Percentiles rank a stretch among this genome's conserved stretches.
Conservation (phyloP, 1,140 invertebrate species). For the Trichonephila clavipes region DNA sequence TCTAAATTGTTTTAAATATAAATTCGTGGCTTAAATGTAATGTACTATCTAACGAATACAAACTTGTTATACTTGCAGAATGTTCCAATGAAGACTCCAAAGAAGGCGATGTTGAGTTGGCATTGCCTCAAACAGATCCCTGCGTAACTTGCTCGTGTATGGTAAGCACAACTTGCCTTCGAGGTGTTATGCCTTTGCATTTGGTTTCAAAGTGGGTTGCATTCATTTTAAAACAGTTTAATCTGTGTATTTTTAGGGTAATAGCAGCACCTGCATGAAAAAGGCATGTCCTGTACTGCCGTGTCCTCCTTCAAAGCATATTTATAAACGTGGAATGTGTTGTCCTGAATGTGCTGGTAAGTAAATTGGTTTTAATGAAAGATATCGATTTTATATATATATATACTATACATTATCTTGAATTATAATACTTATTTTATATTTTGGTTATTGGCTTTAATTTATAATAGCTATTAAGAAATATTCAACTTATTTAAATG, state of each 20-base stretch:
- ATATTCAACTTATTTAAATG: not conserved
- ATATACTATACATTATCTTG: not conserved
- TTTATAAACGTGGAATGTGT: constrained; percentile 87
- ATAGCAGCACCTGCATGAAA: constrained; percentile 89
- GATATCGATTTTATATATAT: not conserved
- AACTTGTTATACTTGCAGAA: constrained; percentile 75
- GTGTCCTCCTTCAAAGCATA: constrained; percentile 86
- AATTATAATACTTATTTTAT: not conserved
- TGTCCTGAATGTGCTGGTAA: constrained; percentile 90
- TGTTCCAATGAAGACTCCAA: constrained; percentile 79
- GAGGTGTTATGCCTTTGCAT: not conserved
- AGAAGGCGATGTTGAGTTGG: constrained; percentile 56
- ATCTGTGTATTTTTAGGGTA: constrained; percentile 79
- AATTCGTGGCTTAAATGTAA: too few relatives aligned
- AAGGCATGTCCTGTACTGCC: constrained; percentile 91
- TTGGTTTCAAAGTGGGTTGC: not conserved
- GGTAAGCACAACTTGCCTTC: constrained; percentile 78
- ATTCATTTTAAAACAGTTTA: constrained; percentile 21
- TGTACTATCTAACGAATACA: too few relatives aligned
- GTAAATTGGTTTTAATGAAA: constrained; percentile 80
- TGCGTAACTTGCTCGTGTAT: constrained; percentile 92
- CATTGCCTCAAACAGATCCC: constrained; percentile 87
- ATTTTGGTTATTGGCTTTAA: not conserved
- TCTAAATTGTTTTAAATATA: too few relatives aligned
- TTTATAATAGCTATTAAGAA: not conserved